Evolutionary conservation across 1,140 invertebrate genomes (phyloP).

Genomic region (Bombus terrestris): DNA sequence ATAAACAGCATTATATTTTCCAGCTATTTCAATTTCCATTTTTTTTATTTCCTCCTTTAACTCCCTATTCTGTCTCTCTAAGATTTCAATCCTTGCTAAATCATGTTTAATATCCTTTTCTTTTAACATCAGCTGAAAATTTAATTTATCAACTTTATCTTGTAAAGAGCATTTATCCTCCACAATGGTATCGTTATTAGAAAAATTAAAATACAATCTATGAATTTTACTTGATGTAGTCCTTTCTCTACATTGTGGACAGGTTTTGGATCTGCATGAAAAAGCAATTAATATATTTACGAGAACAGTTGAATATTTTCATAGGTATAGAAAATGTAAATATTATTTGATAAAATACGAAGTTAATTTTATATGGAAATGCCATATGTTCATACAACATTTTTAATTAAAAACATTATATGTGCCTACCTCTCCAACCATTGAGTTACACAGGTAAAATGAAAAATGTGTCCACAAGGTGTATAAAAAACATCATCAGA

Average conservation of each 20-base stretch:
- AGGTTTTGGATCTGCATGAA: conserved; percentile 83
- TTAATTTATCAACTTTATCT: conserved; percentile 80
- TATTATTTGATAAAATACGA: neutral
- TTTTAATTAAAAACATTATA: neutral
- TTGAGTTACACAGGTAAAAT: conserved; percentile 84
- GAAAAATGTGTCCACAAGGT: conserved; percentile 88
- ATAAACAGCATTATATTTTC: conserved; percentile 79
- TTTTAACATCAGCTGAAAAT: conserved; percentile 78
- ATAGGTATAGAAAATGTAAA: neutral
- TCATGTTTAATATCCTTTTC: conserved; percentile 77
- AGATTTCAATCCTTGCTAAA: conserved; percentile 63
- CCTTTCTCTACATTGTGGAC: conserved; percentile 88
- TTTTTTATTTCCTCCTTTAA: conserved; percentile 80
- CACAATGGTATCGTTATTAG: conserved; percentile 81
- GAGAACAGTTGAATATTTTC: neutral
- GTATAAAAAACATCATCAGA: conserved; percentile 85
- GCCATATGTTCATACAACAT: too few relatives aligned
- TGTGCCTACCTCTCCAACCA: conserved; percentile 86
- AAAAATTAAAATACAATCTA: conserved; percentile 86
- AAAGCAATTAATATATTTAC: neutral
- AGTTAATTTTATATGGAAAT: neutral
- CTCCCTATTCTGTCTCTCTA: conserved; percentile 72
- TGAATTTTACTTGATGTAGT: conserved; percentile 84
- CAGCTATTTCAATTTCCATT: conserved; percentile 79
- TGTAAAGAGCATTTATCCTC: conserved; percentile 76